A percentile compares a stretch with the other conserved stretches of the same genome.
These are phyloP conservation scores for Porites divaricata DNA, from an alignment of 92 coral and sea anemone species.

Conservation along the genomic window DNA sequence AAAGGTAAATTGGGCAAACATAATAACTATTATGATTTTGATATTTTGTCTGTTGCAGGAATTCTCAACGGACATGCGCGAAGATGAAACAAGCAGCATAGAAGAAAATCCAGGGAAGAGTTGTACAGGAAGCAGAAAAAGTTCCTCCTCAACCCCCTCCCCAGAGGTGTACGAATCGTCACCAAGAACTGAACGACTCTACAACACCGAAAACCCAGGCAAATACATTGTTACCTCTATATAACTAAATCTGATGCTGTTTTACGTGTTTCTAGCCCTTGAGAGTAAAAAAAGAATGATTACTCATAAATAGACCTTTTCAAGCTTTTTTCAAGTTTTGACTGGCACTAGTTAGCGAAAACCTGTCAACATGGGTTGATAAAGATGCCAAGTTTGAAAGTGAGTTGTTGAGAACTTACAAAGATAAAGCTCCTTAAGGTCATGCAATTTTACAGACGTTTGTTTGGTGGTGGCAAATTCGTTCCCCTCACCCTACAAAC, in stretches of 20 bases:
- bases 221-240: conserved; percentile 65
- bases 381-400: too few relatives aligned
- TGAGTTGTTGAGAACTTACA: too few relatives aligned
- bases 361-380: too few relatives aligned
- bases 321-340: too few relatives aligned
- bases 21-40: not conserved
- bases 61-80: conserved; percentile 21
- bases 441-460: too few relatives aligned
- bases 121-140: conserved; percentile 39
- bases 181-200: conserved; percentile 54
- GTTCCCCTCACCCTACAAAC: too few relatives aligned
- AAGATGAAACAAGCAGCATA: not conserved
- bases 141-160: conserved; percentile 57
- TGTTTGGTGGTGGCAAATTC: too few relatives aligned
- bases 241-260: not conserved
- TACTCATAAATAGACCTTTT: too few relatives aligned
- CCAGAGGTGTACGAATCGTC: conserved; percentile 84
- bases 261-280: not conserved
- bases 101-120: conserved; percentile 6
- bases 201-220: conserved; percentile 35
- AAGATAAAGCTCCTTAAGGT: too few relatives aligned
- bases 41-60: conserved; percentile 5
- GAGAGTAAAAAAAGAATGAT: not conserved
- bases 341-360: too few relatives aligned
- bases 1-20: not conserved